Evolutionary conservation across 1,140 invertebrate species (phyloP).

Genomic region (Geopemphigus sp.): DNA sequence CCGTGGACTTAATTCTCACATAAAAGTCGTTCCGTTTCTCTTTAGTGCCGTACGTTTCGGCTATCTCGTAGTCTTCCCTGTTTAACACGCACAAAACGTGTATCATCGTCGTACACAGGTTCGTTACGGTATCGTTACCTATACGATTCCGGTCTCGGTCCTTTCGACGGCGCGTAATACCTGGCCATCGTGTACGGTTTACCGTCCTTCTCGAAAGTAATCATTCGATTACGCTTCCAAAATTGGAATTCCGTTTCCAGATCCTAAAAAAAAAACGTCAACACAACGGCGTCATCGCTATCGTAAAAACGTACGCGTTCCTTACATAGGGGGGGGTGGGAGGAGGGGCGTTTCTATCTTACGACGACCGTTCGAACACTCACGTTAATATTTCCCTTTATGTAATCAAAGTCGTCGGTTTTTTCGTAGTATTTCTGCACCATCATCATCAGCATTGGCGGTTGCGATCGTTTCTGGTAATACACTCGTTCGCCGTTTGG

Average conservation of each 20-base stretch:
- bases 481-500: slow-evolving; percentile 78
- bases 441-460: slow-evolving; percentile 77
- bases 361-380: slow-evolving; percentile 34
- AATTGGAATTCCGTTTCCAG: slow-evolving; percentile 67
- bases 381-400: slow-evolving; percentile 59
- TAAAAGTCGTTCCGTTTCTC: slow-evolving; percentile 73
- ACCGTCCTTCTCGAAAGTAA: slow-evolving; percentile 58
- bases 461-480: slow-evolving; percentile 74
- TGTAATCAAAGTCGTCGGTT: slow-evolving; percentile 67
- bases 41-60: slow-evolving; percentile 56
- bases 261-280: slow-evolving; percentile 56
- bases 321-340: too few relatives aligned
- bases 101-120: too few relatives aligned
- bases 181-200: slow-evolving; percentile 62
- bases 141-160: slow-evolving; percentile 79
- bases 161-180: slow-evolving; percentile 59
- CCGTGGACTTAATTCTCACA: slow-evolving; percentile 77
- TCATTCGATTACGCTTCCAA: slow-evolving; percentile 55
- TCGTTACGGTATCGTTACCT: slow-evolving; percentile 56
- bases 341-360: too few relatives aligned
- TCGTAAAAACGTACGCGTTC: too few relatives aligned
- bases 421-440: slow-evolving; percentile 67
- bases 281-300: too few relatives aligned
- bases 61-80: slow-evolving; percentile 60
- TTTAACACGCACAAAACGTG: slow-evolving; percentile 19